phyloP scores from a whole-genome alignment of 2,797 vertebrate species.

The Sciaenops ocellatus region DNA sequence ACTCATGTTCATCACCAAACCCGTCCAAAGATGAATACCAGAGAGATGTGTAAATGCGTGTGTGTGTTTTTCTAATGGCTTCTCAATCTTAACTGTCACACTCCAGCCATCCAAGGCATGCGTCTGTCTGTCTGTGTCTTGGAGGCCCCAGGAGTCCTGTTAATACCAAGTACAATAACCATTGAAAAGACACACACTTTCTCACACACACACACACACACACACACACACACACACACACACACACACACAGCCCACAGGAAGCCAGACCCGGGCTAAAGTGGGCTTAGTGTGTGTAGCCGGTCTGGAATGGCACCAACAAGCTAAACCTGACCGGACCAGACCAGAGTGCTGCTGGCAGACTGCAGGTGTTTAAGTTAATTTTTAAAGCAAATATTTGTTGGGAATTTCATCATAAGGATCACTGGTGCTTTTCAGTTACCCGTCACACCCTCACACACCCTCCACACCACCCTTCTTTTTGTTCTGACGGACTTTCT shows the following conservation, averaged over 20 bases:
- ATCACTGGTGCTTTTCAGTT: slow-evolving; percentile 20
- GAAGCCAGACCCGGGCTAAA: slow-evolving; percentile 53
- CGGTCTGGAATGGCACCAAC: slow-evolving; percentile 57
- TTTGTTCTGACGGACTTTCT: slow-evolving; percentile 1
- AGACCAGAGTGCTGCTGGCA: slow-evolving; percentile 60
- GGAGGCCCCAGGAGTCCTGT: slow-evolving; percentile 54
- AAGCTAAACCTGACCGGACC: slow-evolving; percentile 64
- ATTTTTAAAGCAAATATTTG: slow-evolving; percentile 17
- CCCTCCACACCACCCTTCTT: neutral
- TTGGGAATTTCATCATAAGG: slow-evolving; percentile 35
- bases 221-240: neutral
- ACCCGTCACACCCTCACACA: slow-evolving; percentile 4
- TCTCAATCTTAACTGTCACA: slow-evolving; percentile 64
- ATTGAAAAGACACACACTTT: slow-evolving; percentile 32
- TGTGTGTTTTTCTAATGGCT: slow-evolving; percentile 41
- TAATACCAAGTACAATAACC: slow-evolving; percentile 67
- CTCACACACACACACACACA: neutral
- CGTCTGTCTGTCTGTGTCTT: slow-evolving; percentile 53
- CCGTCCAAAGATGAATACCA: slow-evolving; percentile 60
- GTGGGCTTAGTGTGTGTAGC: slow-evolving; percentile 60
- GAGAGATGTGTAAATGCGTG: slow-evolving; percentile 53
- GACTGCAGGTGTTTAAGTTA: slow-evolving; percentile 30
- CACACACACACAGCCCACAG: slow-evolving; percentile 37
- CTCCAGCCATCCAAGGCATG: slow-evolving; percentile 61
- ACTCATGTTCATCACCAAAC: slow-evolving; percentile 55